Evolutionary conservation across 2,797 vertebrate genomes (phyloP).

Genomic region (Clarias pachynema): DNA sequence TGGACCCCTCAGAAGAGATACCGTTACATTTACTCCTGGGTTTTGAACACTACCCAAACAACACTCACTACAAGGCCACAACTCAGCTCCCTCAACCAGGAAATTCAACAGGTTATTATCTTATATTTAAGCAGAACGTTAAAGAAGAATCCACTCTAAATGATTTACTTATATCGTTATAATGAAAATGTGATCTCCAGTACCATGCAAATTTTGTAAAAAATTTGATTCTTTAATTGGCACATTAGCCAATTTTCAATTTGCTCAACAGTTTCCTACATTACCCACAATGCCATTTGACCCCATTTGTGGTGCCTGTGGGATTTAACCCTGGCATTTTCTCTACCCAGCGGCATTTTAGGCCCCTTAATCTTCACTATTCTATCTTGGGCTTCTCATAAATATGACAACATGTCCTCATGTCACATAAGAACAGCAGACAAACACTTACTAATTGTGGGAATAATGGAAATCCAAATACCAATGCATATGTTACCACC

Average conservation of each 20-base stretch:
- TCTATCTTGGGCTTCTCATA: neutral
- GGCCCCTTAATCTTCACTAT: neutral
- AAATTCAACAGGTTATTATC: conserved; percentile 71
- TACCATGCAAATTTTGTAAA: neutral
- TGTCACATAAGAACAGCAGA: neutral
- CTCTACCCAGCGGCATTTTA: neutral
- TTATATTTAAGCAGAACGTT: neutral
- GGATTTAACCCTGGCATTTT: neutral
- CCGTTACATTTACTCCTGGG: conserved; percentile 82
- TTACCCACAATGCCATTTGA: neutral
- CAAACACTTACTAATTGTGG: neutral
- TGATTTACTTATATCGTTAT: neutral
- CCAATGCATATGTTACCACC: neutral
- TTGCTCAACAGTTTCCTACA: neutral
- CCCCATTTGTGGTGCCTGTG: neutral
- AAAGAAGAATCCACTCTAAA: neutral
- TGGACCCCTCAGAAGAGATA: conserved; percentile 80
- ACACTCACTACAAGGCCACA: conserved; percentile 77
- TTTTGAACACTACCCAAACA: conserved; percentile 80
- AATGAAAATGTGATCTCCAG: neutral
- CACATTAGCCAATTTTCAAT: neutral
- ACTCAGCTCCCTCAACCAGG: conserved; percentile 73
- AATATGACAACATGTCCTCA: neutral
- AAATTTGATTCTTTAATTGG: neutral
- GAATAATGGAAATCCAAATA: no score